Evolutionary conservation across 2,113 vertebrate genomes (phyloP).

Genomic region (Puma concolor): DNA sequence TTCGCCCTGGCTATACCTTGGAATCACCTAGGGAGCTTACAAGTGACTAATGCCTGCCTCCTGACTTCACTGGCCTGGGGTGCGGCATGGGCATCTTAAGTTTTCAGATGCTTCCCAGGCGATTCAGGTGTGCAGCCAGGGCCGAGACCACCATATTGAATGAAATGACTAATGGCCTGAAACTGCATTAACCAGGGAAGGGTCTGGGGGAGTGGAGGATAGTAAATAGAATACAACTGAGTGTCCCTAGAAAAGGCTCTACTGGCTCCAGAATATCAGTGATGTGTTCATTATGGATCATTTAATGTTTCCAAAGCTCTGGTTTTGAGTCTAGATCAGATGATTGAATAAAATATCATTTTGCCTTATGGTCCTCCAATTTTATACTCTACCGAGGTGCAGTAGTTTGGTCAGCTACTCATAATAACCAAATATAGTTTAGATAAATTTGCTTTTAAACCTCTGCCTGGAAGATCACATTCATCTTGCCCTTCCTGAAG

Average conservation of each 20-base stretch:
- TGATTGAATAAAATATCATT: neutral
- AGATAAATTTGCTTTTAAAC: slow-evolving; percentile 49
- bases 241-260: neutral
- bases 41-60: neutral
- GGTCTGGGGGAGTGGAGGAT: neutral
- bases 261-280: neutral
- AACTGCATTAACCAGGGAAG: neutral
- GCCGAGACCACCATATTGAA: neutral
- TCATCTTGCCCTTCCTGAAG: slow-evolving; percentile 29
- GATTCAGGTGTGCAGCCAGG: neutral
- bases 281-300: neutral
- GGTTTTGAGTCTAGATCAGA: neutral
- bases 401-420: neutral
- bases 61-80: neutral
- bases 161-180: neutral
- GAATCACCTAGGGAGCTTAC: neutral
- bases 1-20: neutral
- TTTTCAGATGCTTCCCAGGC: neutral
- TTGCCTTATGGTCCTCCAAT: neutral
- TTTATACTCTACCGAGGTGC: neutral
- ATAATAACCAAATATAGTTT: neutral
- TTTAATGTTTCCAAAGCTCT: slow-evolving; percentile 6
- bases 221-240: no score
- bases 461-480: neutral
- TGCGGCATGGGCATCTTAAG: neutral